A percentile compares a stretch with the other conserved stretches of the same genome.
phyloP scores from a whole-genome alignment of 2,113 vertebrate genomes.

The Thalassarche chlororhynchos region DNA sequence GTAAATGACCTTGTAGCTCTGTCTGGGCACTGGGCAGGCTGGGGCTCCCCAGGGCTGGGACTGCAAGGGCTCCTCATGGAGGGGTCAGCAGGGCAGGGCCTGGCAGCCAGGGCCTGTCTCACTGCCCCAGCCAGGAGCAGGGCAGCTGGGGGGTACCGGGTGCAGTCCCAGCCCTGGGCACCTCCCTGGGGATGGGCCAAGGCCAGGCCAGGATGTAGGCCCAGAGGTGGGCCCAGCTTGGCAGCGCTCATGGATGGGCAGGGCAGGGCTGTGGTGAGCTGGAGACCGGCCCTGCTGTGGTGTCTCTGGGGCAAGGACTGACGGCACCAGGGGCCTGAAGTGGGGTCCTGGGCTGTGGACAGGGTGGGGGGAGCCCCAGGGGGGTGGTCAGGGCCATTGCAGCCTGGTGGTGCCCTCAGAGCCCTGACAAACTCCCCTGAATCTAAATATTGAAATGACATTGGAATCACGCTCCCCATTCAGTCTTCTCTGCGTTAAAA shows the following conservation, averaged over 20 bases:
- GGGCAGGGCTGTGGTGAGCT: not conserved
- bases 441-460: not conserved
- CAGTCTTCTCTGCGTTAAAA: not conserved
- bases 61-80: not conserved
- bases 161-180: not conserved
- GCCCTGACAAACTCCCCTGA: not conserved
- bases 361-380: rapidly evolving
- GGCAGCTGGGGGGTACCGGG: not conserved
- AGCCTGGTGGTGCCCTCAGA: not conserved
- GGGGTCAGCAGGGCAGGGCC: not conserved
- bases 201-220: too few relatives aligned
- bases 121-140: not conserved
- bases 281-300: not conserved
- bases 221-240: too few relatives aligned
- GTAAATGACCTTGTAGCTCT: not conserved
- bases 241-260: not conserved
- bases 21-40: not conserved
- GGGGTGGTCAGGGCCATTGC: not conserved
- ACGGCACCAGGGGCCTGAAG: not conserved
- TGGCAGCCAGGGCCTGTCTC: not conserved
- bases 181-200: not conserved
- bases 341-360: not conserved
- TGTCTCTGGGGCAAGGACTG: not conserved
- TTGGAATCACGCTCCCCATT: not conserved
- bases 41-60: not conserved